These are phyloP conservation scores for Drosophila burlai DNA, from an alignment of 1,140 invertebrate species.

Conservation along the genomic window DNA sequence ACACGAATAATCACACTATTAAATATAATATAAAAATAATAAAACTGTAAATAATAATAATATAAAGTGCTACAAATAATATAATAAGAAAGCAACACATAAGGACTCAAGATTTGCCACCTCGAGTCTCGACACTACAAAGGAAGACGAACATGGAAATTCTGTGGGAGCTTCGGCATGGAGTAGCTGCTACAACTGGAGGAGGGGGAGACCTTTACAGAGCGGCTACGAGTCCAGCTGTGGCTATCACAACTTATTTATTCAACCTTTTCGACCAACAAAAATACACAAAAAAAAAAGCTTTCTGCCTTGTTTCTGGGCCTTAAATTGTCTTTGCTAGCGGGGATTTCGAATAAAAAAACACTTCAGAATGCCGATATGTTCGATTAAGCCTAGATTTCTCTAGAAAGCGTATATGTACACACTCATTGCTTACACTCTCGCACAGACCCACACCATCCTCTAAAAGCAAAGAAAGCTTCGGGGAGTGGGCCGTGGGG, in stretches of 20 bases:
- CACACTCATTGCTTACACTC: neutral
- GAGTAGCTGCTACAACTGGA: too few relatives aligned
- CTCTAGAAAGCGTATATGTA: neutral
- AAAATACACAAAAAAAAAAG: neutral
- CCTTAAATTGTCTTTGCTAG: too few relatives aligned
- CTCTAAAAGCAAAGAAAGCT: constrained; percentile 22
- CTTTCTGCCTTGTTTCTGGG: neutral
- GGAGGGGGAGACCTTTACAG: too few relatives aligned
- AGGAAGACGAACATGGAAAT: too few relatives aligned
- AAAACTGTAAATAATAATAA: too few relatives aligned
- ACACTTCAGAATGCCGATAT: neutral
- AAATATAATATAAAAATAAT: too few relatives aligned
- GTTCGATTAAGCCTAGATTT: neutral
- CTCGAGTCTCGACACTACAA: too few relatives aligned
- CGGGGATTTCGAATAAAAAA: neutral
- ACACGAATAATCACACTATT: too few relatives aligned
- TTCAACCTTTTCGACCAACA: neutral
- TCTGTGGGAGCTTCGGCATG: too few relatives aligned
- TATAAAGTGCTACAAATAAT: too few relatives aligned
- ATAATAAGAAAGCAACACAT: too few relatives aligned
- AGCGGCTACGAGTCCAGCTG: neutral
- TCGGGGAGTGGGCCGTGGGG: constrained; percentile 1
- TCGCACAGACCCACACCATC: constrained; percentile 2
- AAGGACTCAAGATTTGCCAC: too few relatives aligned
- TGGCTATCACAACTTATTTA: neutral